Base-by-base conservation (phyloP, 2,888 invertebrate species). In the Acronicta psi region DNA sequence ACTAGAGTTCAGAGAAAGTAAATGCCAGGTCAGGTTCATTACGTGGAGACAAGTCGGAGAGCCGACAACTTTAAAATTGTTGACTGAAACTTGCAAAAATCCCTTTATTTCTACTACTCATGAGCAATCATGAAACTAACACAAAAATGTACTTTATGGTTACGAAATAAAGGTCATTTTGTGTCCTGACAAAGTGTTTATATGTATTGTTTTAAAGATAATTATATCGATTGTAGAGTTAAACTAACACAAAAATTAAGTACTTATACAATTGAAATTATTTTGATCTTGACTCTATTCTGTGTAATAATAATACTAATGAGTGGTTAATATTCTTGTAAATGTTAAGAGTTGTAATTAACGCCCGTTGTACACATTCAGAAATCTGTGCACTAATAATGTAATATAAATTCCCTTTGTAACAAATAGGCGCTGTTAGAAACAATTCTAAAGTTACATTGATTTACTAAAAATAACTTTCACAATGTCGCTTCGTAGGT, bases 291-390 rank as follows among this genome's bases (percentile, higher is more conserved):
- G 68, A 75, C 71, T 73, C 69, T 74, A 61, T 61, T 67, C 56
- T 70, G 59, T 72, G 69, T 79, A 75, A 70, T 73, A 70, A 73
- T 74, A 69, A 69, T 75, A 69, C 65, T 73, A 75, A 75, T 74
- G 75, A 65, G 75, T 75, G 74, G 65, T 74, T 69, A 75, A 75
- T 75, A 75, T 75, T 81, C 73, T 83, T 86, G 83, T 91, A 89
- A 87, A 87, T 85, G 73, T 85, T 74, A 86, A 86, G 75, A 80
- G 77, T 82, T 87, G 85, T 85, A 86, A 89, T 86, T 85, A 88
- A 69, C 84, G 82, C 88, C 88, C 86, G 87, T 83, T 88, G 87
- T 88, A 90, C 89, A 92, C 92, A 87, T 88, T 89, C 83, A 86
- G 80, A 85, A 88, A 78, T 89, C 80, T 87, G 86, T 88, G 93